Percentiles rank a stretch among this genome's conserved stretches.
Conservation (phyloP, 2,113 vertebrate genomes). For the Dendrocopos noguchii region DNA sequence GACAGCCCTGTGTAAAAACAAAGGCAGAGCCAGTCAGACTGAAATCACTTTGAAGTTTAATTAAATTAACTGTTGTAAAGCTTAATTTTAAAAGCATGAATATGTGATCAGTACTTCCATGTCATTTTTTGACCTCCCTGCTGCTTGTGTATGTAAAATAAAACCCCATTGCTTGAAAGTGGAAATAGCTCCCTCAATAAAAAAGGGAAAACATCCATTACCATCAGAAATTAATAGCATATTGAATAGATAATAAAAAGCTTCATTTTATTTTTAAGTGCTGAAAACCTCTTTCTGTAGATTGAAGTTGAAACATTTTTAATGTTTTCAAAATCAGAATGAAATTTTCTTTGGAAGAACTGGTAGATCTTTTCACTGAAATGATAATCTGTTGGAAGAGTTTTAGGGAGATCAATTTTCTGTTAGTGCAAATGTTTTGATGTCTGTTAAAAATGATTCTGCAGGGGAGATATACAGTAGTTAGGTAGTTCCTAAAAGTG, state of each 20-base stretch:
- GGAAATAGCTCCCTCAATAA: not conserved
- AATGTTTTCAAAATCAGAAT: not conserved
- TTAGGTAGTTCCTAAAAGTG: not conserved
- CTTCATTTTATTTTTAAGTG: not conserved
- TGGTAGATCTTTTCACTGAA: not conserved
- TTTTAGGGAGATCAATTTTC: not conserved
- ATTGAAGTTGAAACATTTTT: not conserved
- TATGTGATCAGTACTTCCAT: not conserved
- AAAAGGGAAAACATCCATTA: not conserved
- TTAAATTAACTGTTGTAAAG: not conserved
- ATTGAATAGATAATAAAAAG: not conserved
- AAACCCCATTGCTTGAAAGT: not conserved
- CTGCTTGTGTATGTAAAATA: not conserved
- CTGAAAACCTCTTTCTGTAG: not conserved
- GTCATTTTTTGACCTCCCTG: not conserved
- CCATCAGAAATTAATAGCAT: not conserved
- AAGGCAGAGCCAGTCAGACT: not conserved
- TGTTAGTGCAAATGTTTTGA: not conserved
- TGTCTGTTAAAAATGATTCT: not conserved
- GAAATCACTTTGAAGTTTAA: not conserved
- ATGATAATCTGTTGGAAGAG: not conserved
- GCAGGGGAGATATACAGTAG: not conserved
- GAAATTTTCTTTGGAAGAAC: not conserved
- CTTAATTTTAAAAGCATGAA: not conserved
- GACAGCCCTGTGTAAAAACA: not conserved